Evolutionary conservation across 2,888 invertebrate genomes (phyloP).

Genomic region (Troides oblongomaculatus): DNA sequence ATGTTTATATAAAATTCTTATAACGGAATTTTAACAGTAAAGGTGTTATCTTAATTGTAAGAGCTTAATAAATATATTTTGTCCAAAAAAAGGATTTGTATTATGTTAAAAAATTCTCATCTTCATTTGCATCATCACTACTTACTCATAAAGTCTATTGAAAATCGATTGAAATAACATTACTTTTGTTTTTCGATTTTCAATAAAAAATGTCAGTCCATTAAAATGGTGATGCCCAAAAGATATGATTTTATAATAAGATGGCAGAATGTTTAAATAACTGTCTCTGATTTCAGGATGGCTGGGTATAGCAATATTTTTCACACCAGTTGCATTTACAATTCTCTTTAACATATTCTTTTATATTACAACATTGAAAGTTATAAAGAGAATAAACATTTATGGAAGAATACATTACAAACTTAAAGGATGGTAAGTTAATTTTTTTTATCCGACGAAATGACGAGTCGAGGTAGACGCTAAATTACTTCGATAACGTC

Average conservation of each 20-base stretch:
- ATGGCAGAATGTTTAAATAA: not conserved
- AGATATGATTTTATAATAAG: not conserved
- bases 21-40: too few species aligned
- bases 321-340: constrained; percentile 89
- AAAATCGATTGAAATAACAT: not conserved
- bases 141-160: not conserved
- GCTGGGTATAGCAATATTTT: constrained; percentile 90
- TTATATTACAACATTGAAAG: constrained; percentile 87
- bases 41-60: too few species aligned
- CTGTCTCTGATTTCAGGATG: constrained; percentile 78
- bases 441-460: not conserved
- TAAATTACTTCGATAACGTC: too few species aligned
- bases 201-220: too few species aligned
- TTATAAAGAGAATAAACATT: constrained; percentile 89
- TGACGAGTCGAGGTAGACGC: not conserved
- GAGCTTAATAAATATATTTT: too few species aligned
- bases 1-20: too few species aligned
- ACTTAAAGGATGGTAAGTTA: constrained; percentile 87
- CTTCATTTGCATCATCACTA: too few species aligned
- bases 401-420: constrained; percentile 93
- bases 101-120: too few species aligned
- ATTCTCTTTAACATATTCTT: constrained; percentile 89
- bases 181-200: too few species aligned
- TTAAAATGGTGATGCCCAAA: too few species aligned
- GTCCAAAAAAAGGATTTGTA: too few species aligned